Evolutionary conservation across 2,888 invertebrate genomes (phyloP), one percentile per base, ranked within the genome.

Genomic region (Criorhina ranunculi): DNA sequence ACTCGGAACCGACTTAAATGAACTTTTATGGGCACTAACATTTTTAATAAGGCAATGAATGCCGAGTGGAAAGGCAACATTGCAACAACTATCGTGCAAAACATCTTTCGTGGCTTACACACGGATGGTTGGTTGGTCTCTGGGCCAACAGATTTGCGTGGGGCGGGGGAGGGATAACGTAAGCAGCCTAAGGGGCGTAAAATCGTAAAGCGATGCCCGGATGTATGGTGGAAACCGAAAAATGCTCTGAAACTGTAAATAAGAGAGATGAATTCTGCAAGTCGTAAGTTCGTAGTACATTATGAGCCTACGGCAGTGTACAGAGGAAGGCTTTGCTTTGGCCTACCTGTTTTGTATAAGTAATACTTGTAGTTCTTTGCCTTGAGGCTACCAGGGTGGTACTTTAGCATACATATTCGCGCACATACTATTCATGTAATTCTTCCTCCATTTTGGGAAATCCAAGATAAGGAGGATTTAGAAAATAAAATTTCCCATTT

Each of bases 21-120:
- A 66, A 76, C 80, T 85, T 85, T 85, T 85, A 85, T 85, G 66
- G 76, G 64, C 70, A 76, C 80, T 80, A 80, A 85, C 75, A 80
- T 85, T 85, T 85, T 85, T 85, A 85, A 85, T 85, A 85, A 80
- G 85, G 85, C 80, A 59, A 85, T 85, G 85, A 80, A 80, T 80
- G 80, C 85, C 69, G n/a, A 49, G 24, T 24, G 24, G 1, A 24
- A 46, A 70, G 80, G 70, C 79, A 66, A 80, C 70, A 78, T 79
- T 85, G 79, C 85, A 85, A 80, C 85, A 85, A 80, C 85, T 76
- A 79, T 80, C 80, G 80, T 24, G 42, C 49, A 42, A 62, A 24
- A 64, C 51, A 79, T 59, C 66, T 57, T 64, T 57, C 19, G 12
- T 6, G 31, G 12, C n/a, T n/a, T n/a, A n/a, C n/a, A n/a, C n/a